Evolutionary conservation across 2,797 vertebrate genomes (phyloP), one percentile per base, ranked within the genome.

Genomic region (Lepus townsendii): DNA sequence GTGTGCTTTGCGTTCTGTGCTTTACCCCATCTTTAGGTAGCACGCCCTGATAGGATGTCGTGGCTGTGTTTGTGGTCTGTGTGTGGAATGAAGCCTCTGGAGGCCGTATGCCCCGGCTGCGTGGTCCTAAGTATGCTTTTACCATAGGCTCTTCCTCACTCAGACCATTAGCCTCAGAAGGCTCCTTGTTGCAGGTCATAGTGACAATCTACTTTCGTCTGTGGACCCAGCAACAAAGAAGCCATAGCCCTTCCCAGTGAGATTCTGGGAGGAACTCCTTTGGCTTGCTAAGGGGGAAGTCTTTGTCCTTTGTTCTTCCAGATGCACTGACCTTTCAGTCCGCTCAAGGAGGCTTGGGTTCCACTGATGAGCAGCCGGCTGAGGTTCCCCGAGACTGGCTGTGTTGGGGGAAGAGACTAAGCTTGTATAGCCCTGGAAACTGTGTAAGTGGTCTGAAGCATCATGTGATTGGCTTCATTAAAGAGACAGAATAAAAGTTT

Each of bases 271-370:
- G 17, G 72, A 95, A n/a, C 54, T 68, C 19, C 42, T 95, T 72
- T 54, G 17, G 24, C 27, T 71, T 75, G 24, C 47, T 82, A n/a
- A 88, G 47, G 32, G 80, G 57, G 26, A 83, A 20, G 5, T 30
- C 12, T 79, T 79, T 90, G 17, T 69, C 8, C 30, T 87, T 52
- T 60, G 26, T 83, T 90, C 62, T 90, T 83, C 78, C 82, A 83
- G 93, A 71, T 73, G 24, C 30, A 47, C 24, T 78, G 65, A 16
- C 65, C 12, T 87, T 83, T 86, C 63, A 30, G 30, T 90, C 38
- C 32, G 20, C 47, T 85, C 35, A 54, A 20, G 66, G 30, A 66
- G 65, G 19, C 20, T 80, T 91, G 35, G 42, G 42, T 47, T 47
- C 42, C 42, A 42, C 42, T 1, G 42, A 7, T 42, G 42, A 62